Evolutionary conservation across 2,888 invertebrate species (phyloP).

Genomic region (Hydroisotoma schaefferi): DNA sequence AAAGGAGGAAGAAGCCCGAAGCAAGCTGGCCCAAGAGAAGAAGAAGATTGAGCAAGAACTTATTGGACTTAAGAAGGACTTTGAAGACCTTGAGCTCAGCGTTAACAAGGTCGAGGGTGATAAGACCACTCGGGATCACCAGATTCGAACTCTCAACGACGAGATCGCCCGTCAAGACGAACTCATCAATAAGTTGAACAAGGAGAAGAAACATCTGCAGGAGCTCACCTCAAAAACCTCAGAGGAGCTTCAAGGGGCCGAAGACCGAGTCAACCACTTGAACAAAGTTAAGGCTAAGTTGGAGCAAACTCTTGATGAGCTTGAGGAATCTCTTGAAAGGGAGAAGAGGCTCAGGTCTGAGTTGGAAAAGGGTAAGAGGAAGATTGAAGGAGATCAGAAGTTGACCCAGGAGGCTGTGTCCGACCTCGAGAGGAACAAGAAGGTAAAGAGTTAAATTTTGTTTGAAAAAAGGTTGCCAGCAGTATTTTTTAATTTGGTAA

Average conservation of each 20-base stretch:
- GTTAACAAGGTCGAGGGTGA: slow-evolving; percentile 95
- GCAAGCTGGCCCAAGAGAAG: slow-evolving; percentile 88
- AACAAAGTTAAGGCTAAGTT: slow-evolving; percentile 99
- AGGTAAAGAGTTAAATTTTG: too few relatives aligned
- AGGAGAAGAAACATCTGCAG: slow-evolving; percentile 97
- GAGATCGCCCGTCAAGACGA: slow-evolving; percentile 99
- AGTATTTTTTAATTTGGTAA: too few relatives aligned
- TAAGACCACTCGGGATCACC: slow-evolving; percentile 97
- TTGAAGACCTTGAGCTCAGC: slow-evolving; percentile 91
- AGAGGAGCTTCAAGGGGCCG: slow-evolving; percentile 92
- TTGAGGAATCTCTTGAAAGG: slow-evolving; percentile 97
- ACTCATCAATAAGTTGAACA: slow-evolving; percentile 97
- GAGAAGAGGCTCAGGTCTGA: slow-evolving; percentile 98
- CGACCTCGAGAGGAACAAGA: slow-evolving; percentile 96
- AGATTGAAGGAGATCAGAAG: slow-evolving; percentile 98
- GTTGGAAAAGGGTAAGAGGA: slow-evolving; percentile 97
- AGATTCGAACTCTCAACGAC: slow-evolving; percentile 96
- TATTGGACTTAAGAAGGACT: slow-evolving; percentile 91
- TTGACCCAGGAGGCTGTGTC: slow-evolving; percentile 96
- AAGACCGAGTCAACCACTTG: slow-evolving; percentile 99
- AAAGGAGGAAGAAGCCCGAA: slow-evolving; percentile 95
- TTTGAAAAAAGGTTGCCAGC: too few relatives aligned
- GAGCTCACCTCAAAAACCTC: slow-evolving; percentile 89
- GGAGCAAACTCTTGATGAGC: slow-evolving; percentile 96
- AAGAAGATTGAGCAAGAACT: slow-evolving; percentile 96